Conservation (phyloP, 2,113 vertebrate genomes). For the Xenus cinereus region DNA sequence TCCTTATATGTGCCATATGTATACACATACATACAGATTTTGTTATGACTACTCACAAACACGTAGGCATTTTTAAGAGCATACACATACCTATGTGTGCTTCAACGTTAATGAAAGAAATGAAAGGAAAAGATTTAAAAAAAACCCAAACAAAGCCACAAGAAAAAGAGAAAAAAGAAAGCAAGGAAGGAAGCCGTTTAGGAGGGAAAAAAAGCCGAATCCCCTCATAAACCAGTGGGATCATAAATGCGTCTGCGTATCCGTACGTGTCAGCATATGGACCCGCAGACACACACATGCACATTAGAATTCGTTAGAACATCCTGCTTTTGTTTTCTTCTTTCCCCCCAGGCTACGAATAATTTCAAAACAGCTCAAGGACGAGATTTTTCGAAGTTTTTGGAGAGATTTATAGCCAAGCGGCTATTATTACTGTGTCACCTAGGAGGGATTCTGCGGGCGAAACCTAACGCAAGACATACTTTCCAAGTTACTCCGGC, state of each 20-base stretch:
- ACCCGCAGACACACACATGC: not conserved
- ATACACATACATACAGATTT: not conserved
- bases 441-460: not conserved
- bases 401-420: not conserved
- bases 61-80: not conserved
- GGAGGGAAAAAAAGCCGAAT: not conserved
- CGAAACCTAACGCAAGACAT: not conserved
- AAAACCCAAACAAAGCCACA: not conserved
- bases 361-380: conserved; percentile 23
- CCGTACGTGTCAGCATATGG: not conserved
- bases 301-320: conserved; percentile 7
- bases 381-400: conserved; percentile 9
- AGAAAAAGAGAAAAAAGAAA: not conserved
- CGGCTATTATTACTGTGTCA: not conserved
- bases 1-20: not conserved
- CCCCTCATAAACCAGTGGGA: not conserved
- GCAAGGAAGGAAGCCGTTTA: not conserved
- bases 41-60: not conserved
- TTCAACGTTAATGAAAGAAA: not conserved
- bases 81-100: not conserved
- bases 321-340: conserved; percentile 39
- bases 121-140: not conserved
- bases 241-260: not conserved
- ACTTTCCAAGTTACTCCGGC: conserved; percentile 2
- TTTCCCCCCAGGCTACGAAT: not conserved